Evolutionary conservation across 2,797 vertebrate species (phyloP).

Genomic region (Cottoperca gobio): DNA sequence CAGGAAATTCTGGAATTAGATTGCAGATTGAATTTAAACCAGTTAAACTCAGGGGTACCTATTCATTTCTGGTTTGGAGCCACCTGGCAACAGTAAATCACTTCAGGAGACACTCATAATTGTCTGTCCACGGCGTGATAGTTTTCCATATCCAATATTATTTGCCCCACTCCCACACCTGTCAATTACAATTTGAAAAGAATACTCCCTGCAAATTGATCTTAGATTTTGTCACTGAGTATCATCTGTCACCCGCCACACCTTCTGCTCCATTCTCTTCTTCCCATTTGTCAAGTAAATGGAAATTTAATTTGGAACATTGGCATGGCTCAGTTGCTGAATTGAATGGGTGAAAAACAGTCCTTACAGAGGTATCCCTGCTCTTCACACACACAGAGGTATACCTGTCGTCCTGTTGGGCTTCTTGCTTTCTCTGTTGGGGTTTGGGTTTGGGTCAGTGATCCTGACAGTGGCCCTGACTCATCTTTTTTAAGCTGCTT

Average conservation of each 20-base stretch:
- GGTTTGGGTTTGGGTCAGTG: constrained; percentile 26
- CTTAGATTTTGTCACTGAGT: constrained; percentile 32
- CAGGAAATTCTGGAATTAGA: constrained; percentile 17
- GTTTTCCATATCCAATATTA: constrained; percentile 34
- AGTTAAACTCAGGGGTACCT: constrained; percentile 21
- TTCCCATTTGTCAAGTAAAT: constrained; percentile 43
- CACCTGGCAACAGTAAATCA: constrained; percentile 43
- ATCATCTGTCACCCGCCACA: constrained; percentile 56
- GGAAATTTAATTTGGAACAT: constrained; percentile 37
- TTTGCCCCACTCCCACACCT: constrained; percentile 45
- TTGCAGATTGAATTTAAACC: constrained; percentile 28
- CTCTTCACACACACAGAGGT: neutral
- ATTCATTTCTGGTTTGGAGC: constrained; percentile 37
- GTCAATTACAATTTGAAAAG: constrained; percentile 60
- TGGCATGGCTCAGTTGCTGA: constrained; percentile 22
- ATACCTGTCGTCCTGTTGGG: neutral
- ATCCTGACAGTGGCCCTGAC: constrained; percentile 3
- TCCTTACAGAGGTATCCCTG: constrained; percentile 8
- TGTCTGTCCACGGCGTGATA: constrained; percentile 17
- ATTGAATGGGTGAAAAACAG: constrained; percentile 39
- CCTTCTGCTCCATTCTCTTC: constrained; percentile 30
- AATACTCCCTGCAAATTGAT: constrained; percentile 52
- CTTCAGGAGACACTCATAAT: constrained; percentile 37
- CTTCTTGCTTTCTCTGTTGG: constrained; percentile 6
- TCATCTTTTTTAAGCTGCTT: constrained; percentile 17